Evolutionary conservation across 2,888 invertebrate genomes (phyloP), one percentile per base, ranked within the genome.

Genomic region (Steinernema scapterisci): DNA sequence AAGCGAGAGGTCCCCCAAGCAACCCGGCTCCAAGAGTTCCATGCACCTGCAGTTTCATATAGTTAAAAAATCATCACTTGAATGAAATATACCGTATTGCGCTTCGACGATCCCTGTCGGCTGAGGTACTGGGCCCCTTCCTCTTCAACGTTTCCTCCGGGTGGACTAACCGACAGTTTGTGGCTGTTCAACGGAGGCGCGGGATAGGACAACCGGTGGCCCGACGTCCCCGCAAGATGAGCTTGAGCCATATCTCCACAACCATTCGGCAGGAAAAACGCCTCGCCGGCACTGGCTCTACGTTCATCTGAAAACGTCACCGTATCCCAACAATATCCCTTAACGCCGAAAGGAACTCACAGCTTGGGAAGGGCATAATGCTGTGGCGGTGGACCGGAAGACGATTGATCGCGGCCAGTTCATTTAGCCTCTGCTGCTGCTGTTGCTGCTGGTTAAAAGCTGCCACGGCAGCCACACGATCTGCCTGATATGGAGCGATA

Each of bases 201-300:
- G 52, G 23, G 46, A 44, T 54, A 44, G 23, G 75, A 76, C 27
- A 70, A 43, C n/a, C 45, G 73, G 54, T 23, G 74, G 19, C 51
- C 72, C 21, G 27, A 48, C 25, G 63, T 73, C 45, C 13, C 27
- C 23, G 38, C 70, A 71, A 19, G 54, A 56, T 45, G 75, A 43
- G 27, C 54, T 70, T 27, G 63, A 45, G 19, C 44, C 46, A 21
- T 63, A 45, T 80, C 78, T 5, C 81, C 80, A 70, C 78, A 80
- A 23, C 82, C 76, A 63, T 80, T 73, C 11, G 83, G 63, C 1
- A 82, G 80, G 70, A 80, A 76, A 45, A 84, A 76, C 9, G 84
- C 83, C 74, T 86, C 86, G 46, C 84, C 83, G 43, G 86, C 86
- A 6, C 82, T 82, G 0, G 86, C 83, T 70, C 86, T 75, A 9